Evolutionary conservation across 64 coral and sea anemone genomes (phyloP).

Genomic region (Porites lutea): DNA sequence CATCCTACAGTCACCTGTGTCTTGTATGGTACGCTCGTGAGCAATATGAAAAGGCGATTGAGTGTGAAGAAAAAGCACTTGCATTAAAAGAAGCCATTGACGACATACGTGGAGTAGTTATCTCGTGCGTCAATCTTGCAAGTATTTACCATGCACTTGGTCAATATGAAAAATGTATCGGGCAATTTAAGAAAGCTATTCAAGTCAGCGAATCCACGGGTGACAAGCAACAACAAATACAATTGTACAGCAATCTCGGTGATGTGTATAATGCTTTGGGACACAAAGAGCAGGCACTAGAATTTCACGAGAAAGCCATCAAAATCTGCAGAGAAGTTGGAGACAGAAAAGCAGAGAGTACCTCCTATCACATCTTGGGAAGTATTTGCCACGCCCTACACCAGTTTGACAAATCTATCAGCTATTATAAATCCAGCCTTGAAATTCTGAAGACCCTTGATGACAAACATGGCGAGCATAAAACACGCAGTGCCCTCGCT

Average conservation of each 20-base stretch:
- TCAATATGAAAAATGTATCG: constrained; percentile 27
- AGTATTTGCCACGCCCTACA: not conserved
- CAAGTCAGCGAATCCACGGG: not conserved
- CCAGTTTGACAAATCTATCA: constrained; percentile 42
- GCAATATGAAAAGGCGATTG: not conserved
- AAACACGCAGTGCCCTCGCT: not conserved
- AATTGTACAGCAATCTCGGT: constrained; percentile 12
- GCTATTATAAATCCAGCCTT: constrained; percentile 24
- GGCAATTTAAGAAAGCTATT: constrained; percentile 12
- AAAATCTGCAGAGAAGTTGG: constrained; percentile 3
- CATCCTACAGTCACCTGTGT: not conserved
- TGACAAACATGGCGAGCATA: not conserved
- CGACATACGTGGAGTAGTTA: not conserved
- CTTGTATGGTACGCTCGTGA: not conserved
- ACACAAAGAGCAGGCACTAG: not conserved
- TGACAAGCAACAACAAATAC: constrained; percentile 23
- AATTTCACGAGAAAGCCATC: constrained; percentile 13
- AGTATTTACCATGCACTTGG: not conserved
- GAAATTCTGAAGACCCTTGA: not conserved
- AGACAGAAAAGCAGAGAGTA: not conserved
- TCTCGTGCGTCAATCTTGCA: not conserved
- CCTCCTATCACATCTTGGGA: constrained; percentile 7
- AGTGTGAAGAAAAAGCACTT: not conserved
- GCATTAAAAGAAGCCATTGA: not conserved
- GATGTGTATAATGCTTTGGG: constrained; percentile 1